Evolutionary conservation across 2,888 invertebrate species (phyloP), one percentile per base, ranked within the genome.

Genomic region (Furcula furcula): DNA sequence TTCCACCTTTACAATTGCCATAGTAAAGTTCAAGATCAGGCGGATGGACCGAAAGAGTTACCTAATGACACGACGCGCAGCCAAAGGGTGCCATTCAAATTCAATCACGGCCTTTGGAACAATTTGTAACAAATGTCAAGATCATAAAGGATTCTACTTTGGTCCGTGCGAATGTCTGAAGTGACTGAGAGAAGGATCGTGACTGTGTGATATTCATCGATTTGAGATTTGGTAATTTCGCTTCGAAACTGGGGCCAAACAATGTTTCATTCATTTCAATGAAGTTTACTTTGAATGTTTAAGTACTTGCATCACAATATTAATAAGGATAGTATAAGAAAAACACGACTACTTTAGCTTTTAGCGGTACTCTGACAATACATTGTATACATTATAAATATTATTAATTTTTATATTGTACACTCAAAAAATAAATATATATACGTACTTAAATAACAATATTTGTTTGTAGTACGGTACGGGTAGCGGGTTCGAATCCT

Each of bases 81-180:
- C 36, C 34, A 37, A 58, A 55, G 59, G 59, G 49, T 58, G 40
- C 41, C 57, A 59, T 68, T 68, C 48, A 51, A 65, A 62, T 56
- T 57, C 61, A 61, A 64, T 65, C 65, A 62, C 56, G 54, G 62
- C 46, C 63, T 65, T 62, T 61, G 56, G 54, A 64, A 64, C 64
- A 62, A 65, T 70, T 59, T 61, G 52, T 55, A 57, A 56, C 59
- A 70, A 74, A 74, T 74, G 73, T 71, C 72, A 73, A 68, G 67
- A 65, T 53, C 64, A 64, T 68, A 65, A 68, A 60, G 47, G 53
- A 54, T 48, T 46, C 52, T 31, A 55, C 41, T 52, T 53, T 36
- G 44, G 39, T 47, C 34, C 40, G 34, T 51, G 44, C 51, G 40
- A 55, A 50, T 33, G 39, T 45, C 42, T 47, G 34, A 16, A 10